phyloP scores from a whole-genome alignment of 2,113 vertebrate species.

The Orientallactaga bullata region DNA sequence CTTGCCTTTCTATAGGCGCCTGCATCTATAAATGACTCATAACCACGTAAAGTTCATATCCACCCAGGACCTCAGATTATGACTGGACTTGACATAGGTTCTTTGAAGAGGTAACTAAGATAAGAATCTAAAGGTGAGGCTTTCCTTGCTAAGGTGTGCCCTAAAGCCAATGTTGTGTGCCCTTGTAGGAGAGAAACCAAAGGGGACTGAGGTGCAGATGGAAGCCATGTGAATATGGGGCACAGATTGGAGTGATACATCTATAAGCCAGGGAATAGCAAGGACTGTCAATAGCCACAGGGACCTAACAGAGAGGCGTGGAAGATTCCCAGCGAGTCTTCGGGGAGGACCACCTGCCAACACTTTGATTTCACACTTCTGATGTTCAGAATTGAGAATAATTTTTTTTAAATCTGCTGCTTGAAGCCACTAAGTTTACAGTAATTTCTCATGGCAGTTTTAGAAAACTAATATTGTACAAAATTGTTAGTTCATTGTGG shows the following conservation, averaged over 20 bases:
- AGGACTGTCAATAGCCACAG: background rate
- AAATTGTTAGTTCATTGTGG: background rate
- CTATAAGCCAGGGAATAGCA: background rate
- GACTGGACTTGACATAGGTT: background rate
- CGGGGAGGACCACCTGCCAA: background rate
- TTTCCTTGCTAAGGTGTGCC: background rate
- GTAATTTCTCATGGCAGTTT: background rate
- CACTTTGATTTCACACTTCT: background rate
- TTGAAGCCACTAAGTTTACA: background rate
- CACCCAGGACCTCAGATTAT: background rate
- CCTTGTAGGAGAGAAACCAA: background rate
- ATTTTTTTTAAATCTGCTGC: constrained; percentile 3
- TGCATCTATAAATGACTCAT: background rate
- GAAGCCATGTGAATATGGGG: background rate
- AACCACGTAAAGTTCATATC: background rate
- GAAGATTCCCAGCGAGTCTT: background rate
- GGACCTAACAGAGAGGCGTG: background rate
- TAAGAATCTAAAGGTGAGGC: constrained; percentile 1
- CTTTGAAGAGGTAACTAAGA: background rate
- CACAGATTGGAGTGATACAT: background rate
- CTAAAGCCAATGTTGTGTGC: background rate
- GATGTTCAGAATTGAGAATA: background rate
- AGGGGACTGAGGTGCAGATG: background rate
- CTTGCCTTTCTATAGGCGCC: background rate
- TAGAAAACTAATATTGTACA: background rate